Base-by-base conservation (phyloP, 2,888 invertebrate species). In the Coleophora flavipennella region DNA sequence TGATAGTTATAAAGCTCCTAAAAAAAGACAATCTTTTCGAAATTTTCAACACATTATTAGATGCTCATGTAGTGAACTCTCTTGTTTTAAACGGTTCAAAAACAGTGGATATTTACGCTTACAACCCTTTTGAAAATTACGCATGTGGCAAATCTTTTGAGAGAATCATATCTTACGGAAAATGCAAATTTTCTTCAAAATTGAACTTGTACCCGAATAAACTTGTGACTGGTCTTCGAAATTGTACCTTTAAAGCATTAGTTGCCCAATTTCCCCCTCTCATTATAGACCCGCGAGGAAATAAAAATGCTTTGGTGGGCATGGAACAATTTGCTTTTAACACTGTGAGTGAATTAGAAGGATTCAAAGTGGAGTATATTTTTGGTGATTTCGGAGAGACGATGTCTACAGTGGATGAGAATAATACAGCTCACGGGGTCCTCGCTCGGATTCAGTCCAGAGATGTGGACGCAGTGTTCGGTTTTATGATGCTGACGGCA, bases 51-150 rank as follows among this genome's bases (percentile, higher is more conserved):
- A 41, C 46, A 14, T 44, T 76, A 6, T 43, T 75, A 7, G 38
- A 39, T 3, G 14, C 47, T 9, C 67, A 59, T 34, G 53, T 72
- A 0, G 40, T 42, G 9, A 52, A 69, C 27, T 67, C 60, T 0
- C 13, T 72, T 1, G 43, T 75, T 4, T 33, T 68, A 2, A 62
- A 66, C 34, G 61, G 61, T 8, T 59, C 52, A 0, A 29, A 33
- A 0, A 50, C 62, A 1, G 50, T 54, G 7, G 45, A 66, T 2
- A 32, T 76, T n/a, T 74, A 63, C 41, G 58, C 68, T 1, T 77
- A 73, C 44, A 67, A 77, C 45, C 68, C 76, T 1, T 76, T 59
- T 32, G 62, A 67, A 40, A 66, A 76, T 33, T 66, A 58, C 36
- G 62, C 60, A 0, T 78, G 78, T 36, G 78, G 78, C 10, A 63